Base-by-base conservation (phyloP, 2,113 vertebrate genomes). In the Cyprinodon variegatus region DNA sequence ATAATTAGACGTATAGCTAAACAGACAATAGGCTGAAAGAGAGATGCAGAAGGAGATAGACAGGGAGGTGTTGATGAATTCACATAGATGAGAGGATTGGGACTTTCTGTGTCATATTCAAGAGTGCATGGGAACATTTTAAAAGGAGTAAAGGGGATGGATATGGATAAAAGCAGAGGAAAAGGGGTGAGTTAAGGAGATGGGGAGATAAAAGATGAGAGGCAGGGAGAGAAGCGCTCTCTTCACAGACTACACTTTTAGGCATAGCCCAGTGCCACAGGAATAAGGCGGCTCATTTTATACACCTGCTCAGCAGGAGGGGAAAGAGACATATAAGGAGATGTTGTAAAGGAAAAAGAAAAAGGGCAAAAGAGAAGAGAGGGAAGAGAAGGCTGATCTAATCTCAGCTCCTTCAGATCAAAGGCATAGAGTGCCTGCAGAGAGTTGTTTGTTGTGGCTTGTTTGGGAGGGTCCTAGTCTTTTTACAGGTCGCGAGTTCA, bases 1-100 rank as follows among this genome's bases (percentile, higher is more conserved):
- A 89, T 91, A 93, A 94, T 92, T 94, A 91, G 90, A 91, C 77
- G n/a, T 92, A 92, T 88, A 92, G 89, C 89, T 90, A 91, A 93
- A 91, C 72, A 93, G 86, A 93, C 89, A 89, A 88, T 77, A 72
- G 70, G 83, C 77, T 62, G 71, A 86, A 82, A 77, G 72, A 77
- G 72, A 91, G 85, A 88, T 59, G 41, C 75, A 68, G 22, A 69
- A 53, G 62, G 73, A 83, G 77, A 88, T 80, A 83, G 86, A 88
- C 83, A 63, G 78, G 74, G 74, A 89, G 86, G 82, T 77, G 84
- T 77, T 65, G 82, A 83, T 76, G 76, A 76, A 85, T 83, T 81
- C 53, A 72, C 85, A 88, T 65, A 79, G 83, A 85, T 68, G 73
- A 83, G 81, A 85, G 70, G 57, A 64, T 61, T 41, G 29, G 50